Base-by-base conservation (phyloP, 2,888 invertebrate species). In the Trimorus sp. region DNA sequence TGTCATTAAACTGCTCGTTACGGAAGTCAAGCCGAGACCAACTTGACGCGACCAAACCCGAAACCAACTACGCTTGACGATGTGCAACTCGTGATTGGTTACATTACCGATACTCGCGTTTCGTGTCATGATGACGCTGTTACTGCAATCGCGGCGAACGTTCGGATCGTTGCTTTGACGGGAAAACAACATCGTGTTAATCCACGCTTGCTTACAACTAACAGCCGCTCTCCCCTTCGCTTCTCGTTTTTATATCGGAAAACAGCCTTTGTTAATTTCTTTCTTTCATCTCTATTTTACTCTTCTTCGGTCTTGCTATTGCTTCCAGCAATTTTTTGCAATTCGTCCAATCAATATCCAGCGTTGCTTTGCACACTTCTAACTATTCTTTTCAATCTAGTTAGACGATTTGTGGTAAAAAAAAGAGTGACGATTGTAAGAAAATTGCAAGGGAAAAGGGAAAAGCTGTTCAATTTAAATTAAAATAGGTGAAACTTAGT, bases 21-120 rank as follows among this genome's bases (percentile, higher is more conserved):
- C 26, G 26, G 26, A 26, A 26, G 26, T 26, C 26, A 26, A 1
- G 26, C 26, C 26, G 26, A 26, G 26, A 26, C 26, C 26, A 26
- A 26, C 26, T 26, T 26, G 26, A 59, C 83, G 79, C 78, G 78
- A 83, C 84, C 81, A 74, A 81, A 83, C 42, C 75, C 80, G 45
- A 69, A 79, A 68, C 73, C 82, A 79, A 83, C 81, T 76, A 71
- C 66, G 79, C 73, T 75, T 77, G 78, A 78, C 81, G 83, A 82
- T 71, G 82, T 75, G 79, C 79, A 84, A 84, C 84, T 87, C 85
- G 86, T 91, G 90, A 91, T 91, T 91, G 91, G 91, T 91, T 91
- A 91, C 91, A 91, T 91, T 91, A 91, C 91, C 88, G 91, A 90
- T 90, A 90, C 88, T 90, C 90, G 91, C 91, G 91, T 91, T 88